These are phyloP conservation scores for Lathronympha strigana DNA, from an alignment of 2,888 invertebrate genomes.

Conservation along the genomic window DNA sequence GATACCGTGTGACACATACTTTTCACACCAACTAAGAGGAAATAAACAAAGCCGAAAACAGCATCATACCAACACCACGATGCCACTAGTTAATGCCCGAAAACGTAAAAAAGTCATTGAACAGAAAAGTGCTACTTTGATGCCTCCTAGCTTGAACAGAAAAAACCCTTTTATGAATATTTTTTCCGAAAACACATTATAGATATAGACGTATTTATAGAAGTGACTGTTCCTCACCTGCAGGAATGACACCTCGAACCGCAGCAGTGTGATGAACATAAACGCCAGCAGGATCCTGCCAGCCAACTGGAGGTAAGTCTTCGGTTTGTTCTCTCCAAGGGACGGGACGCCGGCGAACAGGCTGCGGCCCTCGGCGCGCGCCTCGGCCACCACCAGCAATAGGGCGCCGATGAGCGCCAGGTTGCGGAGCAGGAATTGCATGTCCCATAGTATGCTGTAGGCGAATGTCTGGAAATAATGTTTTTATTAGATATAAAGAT, in stretches of 20 bases:
- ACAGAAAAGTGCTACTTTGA: too few species aligned
- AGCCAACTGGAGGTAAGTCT: constrained; percentile 97
- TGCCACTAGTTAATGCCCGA: too few species aligned
- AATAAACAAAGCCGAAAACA: too few species aligned
- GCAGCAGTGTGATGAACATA: constrained; percentile 98
- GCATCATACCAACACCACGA: too few species aligned
- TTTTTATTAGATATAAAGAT: neutral
- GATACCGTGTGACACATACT: too few species aligned
- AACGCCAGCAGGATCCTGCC: constrained; percentile 98
- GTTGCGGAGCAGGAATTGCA: constrained; percentile 98
- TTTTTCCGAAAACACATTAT: too few species aligned
- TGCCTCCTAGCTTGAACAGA: too few species aligned
- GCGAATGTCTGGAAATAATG: constrained; percentile 89
- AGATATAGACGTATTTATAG: too few species aligned
- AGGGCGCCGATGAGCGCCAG: constrained; percentile 99
- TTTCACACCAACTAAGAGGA: too few species aligned
- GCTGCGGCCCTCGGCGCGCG: constrained; percentile 95
- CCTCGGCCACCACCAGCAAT: constrained; percentile 97
- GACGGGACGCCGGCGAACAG: constrained; percentile 98
- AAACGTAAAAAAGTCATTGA: too few species aligned
- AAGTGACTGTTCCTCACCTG: constrained; percentile 88
- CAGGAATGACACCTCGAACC: constrained; percentile 95
- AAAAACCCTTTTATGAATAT: too few species aligned
- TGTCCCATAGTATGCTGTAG: constrained; percentile 99
- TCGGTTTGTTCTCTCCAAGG: constrained; percentile 97